Base-by-base conservation (phyloP, 1,140 invertebrate species). In the Ostrea edulis region DNA sequence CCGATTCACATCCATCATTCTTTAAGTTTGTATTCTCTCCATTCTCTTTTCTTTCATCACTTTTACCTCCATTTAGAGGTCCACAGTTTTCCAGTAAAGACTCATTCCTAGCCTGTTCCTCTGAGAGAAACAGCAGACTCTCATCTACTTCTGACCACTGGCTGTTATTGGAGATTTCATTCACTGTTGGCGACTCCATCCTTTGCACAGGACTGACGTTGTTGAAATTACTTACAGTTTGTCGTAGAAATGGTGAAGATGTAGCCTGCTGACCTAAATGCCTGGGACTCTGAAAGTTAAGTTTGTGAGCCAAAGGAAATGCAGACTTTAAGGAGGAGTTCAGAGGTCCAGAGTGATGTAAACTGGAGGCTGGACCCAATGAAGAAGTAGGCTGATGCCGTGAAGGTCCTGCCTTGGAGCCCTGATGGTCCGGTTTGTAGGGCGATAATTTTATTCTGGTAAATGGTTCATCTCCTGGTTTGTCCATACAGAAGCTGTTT, bases 101-200 rank as follows among this genome's bases (percentile, higher is more conserved):
- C 17, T 83, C 52, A 22, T 83, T 83, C 20, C 52, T 53, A n/a
- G 44, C 35, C 12, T 53, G 44, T 25, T 83, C 82, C 44, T 83
- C 82, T 22, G 52, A 53, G 44, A 83, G 14, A 22, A 52, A 22
- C 35, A 85, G 83, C 29, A 84, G 62, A 77, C 65, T 87, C 52
- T 90, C 89, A 88, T 90, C 89, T 51, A 90, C 71, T 86, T 90
- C 89, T 53, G 89, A 90, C 89, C 89, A 90, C 54, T 90, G 89
- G 85, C 71, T 86, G 62, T 85, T 29, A 44, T 84, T 65, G 58
- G 82, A 77, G 4, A 8, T 29, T 84, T 44, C 29, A 29, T 86
- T 71, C 55, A 35, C 54, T 62, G 14, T 22, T 35, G 68, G 25
- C 25, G 29, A 77, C 25, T 77, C 68, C 14, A 29, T 22, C 68